These are phyloP conservation scores for Hydrozoanthus gracilis DNA, from an alignment of 92 coral and sea anemone species.

Conservation along the genomic window DNA sequence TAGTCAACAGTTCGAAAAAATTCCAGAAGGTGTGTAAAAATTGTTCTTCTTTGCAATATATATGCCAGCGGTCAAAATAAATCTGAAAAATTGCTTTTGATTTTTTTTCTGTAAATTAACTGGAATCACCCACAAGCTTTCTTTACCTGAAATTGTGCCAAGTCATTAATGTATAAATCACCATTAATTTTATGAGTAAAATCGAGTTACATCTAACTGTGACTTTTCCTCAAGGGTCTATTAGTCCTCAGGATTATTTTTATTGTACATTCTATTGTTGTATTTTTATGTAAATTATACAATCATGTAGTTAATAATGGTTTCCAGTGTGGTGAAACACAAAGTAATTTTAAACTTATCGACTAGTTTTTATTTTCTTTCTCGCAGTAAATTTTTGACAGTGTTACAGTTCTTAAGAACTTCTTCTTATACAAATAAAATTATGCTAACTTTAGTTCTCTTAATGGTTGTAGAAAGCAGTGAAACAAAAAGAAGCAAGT, in stretches of 20 bases:
- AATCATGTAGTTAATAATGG: no score
- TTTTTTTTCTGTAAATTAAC: background rate
- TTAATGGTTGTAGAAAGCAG: conserved; percentile 28
- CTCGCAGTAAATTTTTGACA: background rate
- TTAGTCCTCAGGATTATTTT: no score
- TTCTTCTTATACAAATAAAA: background rate
- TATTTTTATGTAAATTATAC: no score
- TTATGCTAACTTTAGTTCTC: background rate
- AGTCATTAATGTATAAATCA: no score
- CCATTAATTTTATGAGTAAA: background rate
- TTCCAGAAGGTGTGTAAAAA: conserved; percentile 3
- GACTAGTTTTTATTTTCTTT: background rate
- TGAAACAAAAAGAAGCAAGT: conserved; percentile 49
- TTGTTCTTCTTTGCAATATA: background rate
- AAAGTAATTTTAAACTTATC: no score
- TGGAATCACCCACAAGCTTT: no score
- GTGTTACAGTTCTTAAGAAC: no score
- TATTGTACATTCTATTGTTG: no score
- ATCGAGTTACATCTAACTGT: background rate
- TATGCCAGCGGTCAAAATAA: background rate
- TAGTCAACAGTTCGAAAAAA: background rate
- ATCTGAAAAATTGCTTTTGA: background rate
- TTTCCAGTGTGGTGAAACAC: no score
- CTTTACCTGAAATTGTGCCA: no score
- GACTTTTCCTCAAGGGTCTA: no score